These are phyloP conservation scores for Scaptodrosophila lebanonensis DNA, from an alignment of 1,140 invertebrate genomes.

Conservation along the genomic window DNA sequence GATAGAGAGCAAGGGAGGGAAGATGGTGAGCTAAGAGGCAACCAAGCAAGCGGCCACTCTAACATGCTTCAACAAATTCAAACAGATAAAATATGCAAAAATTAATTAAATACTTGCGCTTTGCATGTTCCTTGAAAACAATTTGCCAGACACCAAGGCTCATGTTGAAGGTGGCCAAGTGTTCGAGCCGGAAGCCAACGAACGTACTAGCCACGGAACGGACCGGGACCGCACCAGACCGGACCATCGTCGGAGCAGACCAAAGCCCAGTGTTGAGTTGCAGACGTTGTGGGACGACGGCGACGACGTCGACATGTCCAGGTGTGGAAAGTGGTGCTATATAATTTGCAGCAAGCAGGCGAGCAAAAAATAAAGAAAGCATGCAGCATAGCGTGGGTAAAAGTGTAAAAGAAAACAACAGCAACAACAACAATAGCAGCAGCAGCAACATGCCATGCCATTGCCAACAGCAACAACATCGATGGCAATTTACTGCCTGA, in stretches of 20 bases:
- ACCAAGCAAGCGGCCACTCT: slow-evolving; percentile 26
- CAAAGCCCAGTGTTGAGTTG: slow-evolving; percentile 42
- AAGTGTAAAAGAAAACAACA: slow-evolving; percentile 44
- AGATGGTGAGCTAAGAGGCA: background rate
- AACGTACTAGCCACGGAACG: slow-evolving; percentile 13
- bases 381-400: slow-evolving; percentile 28
- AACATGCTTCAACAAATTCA: slow-evolving; percentile 73
- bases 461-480: slow-evolving; percentile 57
- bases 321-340: slow-evolving; percentile 73
- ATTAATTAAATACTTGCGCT: slow-evolving; percentile 75
- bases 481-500: slow-evolving; percentile 76
- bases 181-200: slow-evolving; percentile 40
- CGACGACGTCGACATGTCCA: slow-evolving; percentile 49
- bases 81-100: slow-evolving; percentile 75
- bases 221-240: background rate
- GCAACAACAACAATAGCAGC: slow-evolving; percentile 21
- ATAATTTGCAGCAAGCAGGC: slow-evolving; percentile 63
- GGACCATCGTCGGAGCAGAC: slow-evolving; percentile 16
- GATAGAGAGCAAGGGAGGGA: background rate
- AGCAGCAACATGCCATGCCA: slow-evolving; percentile 23
- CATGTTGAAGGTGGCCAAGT: slow-evolving; percentile 64
- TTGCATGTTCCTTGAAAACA: slow-evolving; percentile 75
- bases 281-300: slow-evolving; percentile 46
- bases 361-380: slow-evolving; percentile 44
- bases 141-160: slow-evolving; percentile 73